A percentile compares a stretch with the other conserved stretches of the same genome.
phyloP scores from a whole-genome alignment of 2,888 invertebrate genomes.

The Drosophila subquinaria region DNA sequence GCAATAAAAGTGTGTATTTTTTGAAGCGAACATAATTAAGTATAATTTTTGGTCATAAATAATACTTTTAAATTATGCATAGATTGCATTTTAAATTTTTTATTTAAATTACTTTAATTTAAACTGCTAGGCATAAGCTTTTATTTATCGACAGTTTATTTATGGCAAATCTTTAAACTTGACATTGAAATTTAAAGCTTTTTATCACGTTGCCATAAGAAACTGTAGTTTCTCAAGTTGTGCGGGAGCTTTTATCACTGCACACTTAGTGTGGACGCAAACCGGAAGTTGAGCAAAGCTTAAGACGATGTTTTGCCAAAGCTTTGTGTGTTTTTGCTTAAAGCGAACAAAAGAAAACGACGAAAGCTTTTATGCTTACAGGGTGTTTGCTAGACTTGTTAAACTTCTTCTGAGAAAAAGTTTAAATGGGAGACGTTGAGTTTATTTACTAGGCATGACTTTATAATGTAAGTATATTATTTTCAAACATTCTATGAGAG shows the following conservation, averaged over 20 bases:
- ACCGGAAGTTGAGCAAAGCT: constrained; percentile 62
- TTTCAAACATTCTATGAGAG: too few relatives aligned
- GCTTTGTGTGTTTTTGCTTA: constrained; percentile 31
- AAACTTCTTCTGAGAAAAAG: neutral
- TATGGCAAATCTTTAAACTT: constrained; percentile 34
- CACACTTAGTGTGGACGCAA: constrained; percentile 53
- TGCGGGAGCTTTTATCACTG: constrained; percentile 17
- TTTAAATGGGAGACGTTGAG: neutral
- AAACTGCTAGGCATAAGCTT: constrained; percentile 16
- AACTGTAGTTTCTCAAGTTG: constrained; percentile 1
- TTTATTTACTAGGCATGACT: neutral
- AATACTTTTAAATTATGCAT: constrained; percentile 10
- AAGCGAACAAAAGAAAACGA: constrained; percentile 10
- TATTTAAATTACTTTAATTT: neutral
- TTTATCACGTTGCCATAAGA: constrained; percentile 26
- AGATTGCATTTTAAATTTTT: constrained; percentile 18
- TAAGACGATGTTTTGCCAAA: constrained; percentile 40
- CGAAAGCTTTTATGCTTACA: constrained; percentile 35
- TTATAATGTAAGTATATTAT: neutral
- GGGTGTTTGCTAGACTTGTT: constrained; percentile 20
- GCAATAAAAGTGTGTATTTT: constrained; percentile 20
- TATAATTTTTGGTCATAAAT: constrained; percentile 25
- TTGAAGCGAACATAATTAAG: constrained; percentile 39
- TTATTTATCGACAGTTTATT: neutral
- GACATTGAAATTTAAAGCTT: constrained; percentile 21